Percentiles rank a stretch among this genome's conserved stretches.
These are phyloP conservation scores for Melanerpes aurifrons DNA, from an alignment of 2,113 vertebrate genomes.

Conservation along the genomic window DNA sequence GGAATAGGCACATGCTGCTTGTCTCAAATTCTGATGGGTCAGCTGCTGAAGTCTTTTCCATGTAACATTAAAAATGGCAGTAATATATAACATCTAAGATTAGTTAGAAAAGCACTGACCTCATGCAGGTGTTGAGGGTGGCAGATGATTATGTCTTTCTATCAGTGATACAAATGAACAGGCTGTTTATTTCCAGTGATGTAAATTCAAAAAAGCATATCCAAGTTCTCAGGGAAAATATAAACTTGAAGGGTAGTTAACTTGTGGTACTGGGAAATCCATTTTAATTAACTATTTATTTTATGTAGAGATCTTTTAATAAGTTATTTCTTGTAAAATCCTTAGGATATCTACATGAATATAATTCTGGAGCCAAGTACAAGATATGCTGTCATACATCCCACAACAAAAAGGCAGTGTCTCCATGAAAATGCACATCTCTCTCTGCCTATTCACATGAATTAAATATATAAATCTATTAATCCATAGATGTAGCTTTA, in stretches of 20 bases:
- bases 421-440: background rate
- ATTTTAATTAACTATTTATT: background rate
- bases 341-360: background rate
- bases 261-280: background rate
- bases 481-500: background rate
- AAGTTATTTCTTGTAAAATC: background rate
- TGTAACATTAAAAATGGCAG: background rate
- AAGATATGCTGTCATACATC: background rate
- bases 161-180: constrained; percentile 13
- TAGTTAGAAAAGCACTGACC: constrained; percentile 7
- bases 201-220: background rate
- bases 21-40: background rate
- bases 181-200: constrained; percentile 6
- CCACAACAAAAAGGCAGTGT: background rate
- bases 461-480: background rate
- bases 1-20: background rate
- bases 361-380: background rate
- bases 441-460: background rate
- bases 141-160: constrained; percentile 27
- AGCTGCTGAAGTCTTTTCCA: background rate
- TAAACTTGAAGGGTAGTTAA: background rate
- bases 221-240: background rate
- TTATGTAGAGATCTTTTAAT: background rate
- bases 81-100: background rate
- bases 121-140: background rate